Evolutionary conservation across 2,888 invertebrate genomes (phyloP).

Genomic region (Mythimna pallens): DNA sequence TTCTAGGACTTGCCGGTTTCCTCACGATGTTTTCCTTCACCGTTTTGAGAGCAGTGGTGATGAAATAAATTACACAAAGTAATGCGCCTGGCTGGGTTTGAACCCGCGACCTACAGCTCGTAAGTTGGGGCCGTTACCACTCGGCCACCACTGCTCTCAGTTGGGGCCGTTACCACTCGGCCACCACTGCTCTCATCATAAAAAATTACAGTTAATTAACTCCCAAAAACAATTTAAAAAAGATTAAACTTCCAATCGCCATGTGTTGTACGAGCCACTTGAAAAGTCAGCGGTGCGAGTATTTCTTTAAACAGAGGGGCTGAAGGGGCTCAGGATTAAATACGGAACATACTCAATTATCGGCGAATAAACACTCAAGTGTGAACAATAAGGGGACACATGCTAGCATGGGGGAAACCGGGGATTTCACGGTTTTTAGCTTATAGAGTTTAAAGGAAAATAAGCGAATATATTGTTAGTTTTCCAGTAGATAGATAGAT

Average conservation of each 20-base stretch:
- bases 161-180: no score
- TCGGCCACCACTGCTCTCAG: no score
- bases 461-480: not conserved
- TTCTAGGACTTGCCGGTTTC: no score
- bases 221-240: conserved; percentile 45
- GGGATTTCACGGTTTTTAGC: conserved; percentile 53
- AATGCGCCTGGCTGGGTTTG: no score
- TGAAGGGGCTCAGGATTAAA: conserved; percentile 61
- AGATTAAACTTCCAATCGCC: conserved; percentile 75
- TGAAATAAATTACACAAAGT: no score
- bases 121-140: no score
- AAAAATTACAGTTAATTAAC: conserved; percentile 29
- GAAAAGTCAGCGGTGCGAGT: conserved; percentile 77
- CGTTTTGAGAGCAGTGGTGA: no score
- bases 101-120: no score
- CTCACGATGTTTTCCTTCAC: no score
- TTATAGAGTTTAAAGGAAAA: conserved; percentile 8
- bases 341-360: conserved; percentile 82
- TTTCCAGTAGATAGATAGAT: not conserved
- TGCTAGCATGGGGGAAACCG: conserved; percentile 32
- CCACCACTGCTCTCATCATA: no score
- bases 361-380: conserved; percentile 81
- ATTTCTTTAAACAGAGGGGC: conserved; percentile 80
- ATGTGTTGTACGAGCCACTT: conserved; percentile 78
- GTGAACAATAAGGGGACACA: conserved; percentile 67